These are phyloP conservation scores for Streptopelia turtur DNA, from an alignment of 2,797 vertebrate species.

Conservation along the genomic window DNA sequence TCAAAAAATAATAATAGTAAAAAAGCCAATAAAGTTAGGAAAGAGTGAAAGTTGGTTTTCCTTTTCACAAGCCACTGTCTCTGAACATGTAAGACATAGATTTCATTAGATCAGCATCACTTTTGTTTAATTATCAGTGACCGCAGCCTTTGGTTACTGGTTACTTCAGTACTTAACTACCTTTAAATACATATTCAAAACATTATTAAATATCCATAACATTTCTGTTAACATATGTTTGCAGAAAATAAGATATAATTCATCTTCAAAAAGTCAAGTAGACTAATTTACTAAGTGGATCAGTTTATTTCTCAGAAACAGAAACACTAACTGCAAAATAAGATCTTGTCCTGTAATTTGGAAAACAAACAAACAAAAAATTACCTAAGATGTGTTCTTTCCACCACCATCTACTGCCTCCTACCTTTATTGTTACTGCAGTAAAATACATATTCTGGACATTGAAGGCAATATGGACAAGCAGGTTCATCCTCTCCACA, in stretches of 20 bases:
- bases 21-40: conserved; percentile 28
- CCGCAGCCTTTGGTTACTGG: conserved; percentile 74
- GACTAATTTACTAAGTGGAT: conserved; percentile 57
- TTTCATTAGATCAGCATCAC: conserved; percentile 72
- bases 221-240: conserved; percentile 38
- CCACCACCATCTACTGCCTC: fast-evolving
- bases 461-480: background rate
- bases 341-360: background rate
- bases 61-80: conserved; percentile 55
- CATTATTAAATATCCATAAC: conserved; percentile 54
- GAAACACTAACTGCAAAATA: conserved; percentile 29
- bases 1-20: background rate
- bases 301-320: conserved; percentile 35
- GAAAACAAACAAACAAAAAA: background rate
- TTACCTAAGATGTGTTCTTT: background rate
- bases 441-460: background rate
- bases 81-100: conserved; percentile 61
- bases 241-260: conserved; percentile 68
- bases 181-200: conserved; percentile 67
- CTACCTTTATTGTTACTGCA: background rate
- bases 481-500: background rate
- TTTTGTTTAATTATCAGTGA: conserved; percentile 75
- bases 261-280: conserved; percentile 65
- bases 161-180: conserved; percentile 71
- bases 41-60: conserved; percentile 62